Evolutionary conservation across 2,888 invertebrate species (phyloP).

Genomic region (Ptilodon capucinus): DNA sequence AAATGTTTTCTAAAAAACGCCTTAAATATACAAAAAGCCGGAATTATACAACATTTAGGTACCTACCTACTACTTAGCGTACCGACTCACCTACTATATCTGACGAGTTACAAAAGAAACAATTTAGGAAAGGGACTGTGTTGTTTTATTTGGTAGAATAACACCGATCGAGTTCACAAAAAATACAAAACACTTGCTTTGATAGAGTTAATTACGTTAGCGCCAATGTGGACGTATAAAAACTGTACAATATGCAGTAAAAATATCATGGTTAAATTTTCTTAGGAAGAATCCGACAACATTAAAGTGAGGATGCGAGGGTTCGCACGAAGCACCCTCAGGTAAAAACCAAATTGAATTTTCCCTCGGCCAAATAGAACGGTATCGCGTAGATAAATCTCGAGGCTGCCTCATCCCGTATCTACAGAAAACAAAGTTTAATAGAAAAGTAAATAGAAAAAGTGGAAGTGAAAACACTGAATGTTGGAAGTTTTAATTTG

Average conservation of each 20-base stretch:
- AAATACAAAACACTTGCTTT: neutral
- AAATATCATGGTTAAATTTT: conserved; percentile 57
- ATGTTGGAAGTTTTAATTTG: conserved; percentile 70
- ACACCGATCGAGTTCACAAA: too few species aligned
- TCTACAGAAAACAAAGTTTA: conserved; percentile 76
- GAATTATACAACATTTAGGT: neutral
- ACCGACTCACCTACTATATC: neutral
- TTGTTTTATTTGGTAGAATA: neutral
- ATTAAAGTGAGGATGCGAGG: conserved; percentile 66
- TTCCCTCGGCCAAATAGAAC: conserved; percentile 72
- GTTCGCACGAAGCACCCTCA: conserved; percentile 68
- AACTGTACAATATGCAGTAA: conserved; percentile 52
- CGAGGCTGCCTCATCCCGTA: conserved; percentile 66
- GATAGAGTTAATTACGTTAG: neutral
- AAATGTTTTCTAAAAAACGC: conserved; percentile 52
- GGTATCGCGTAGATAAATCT: conserved; percentile 79
- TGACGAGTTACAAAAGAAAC: neutral
- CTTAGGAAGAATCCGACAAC: conserved; percentile 59
- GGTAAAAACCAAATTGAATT: conserved; percentile 81
- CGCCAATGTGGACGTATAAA: conserved; percentile 11
- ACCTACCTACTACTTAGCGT: too few species aligned
- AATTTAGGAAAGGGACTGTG: neutral
- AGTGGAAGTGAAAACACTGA: conserved; percentile 66
- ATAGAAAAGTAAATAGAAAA: conserved; percentile 78
- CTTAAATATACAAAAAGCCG: conserved; percentile 39